Base-by-base conservation (phyloP, 35 echinoderm and acorn worm species). In the Stichopus chloronotus region DNA sequence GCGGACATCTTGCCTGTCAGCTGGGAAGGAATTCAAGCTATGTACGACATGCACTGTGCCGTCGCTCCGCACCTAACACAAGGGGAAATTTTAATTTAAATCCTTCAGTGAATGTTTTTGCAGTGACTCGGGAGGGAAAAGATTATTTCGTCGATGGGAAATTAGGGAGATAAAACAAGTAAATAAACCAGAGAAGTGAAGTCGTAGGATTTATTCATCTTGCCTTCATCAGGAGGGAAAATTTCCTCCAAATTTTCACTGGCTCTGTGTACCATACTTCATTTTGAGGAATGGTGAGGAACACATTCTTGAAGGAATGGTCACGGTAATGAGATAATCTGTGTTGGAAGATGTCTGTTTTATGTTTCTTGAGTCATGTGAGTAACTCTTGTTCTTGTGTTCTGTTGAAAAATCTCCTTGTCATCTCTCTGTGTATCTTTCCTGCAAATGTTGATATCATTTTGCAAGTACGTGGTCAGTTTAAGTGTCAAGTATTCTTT, bases 11-110 rank as follows among this genome's bases (percentile, higher is more conserved):
- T 74, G 69, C 14, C 22, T 74, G 69, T 74, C 69, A 74, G 69
- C 69, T 74, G 69, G 69, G 69, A n/a, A 74, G 69, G 69, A 74
- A 74, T 74, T 74, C 22, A 20, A 74, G 69, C 22, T 74, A 74
- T 74, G 69, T n/a, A 20, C 22, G 69, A 19, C 69, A 74, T 4
- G 69, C 69, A 74, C 69, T 74, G 69, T 74, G 7, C 11, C 68
- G 69, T 24, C 22, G 7, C 17, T 74, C 19, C 19, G 69, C 69
- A 74, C 13, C 19, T 74, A 74, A 14, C 3, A 20, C 19, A 74
- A 74, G 4, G 13, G 69, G 19, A 20, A 74, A 19, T 14, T 74
- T 74, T 22, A 74, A 22, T 74, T n/a, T 74, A 74, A 20, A 5
- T 14, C 30, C 11, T 4, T 7, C 59, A 1, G 69, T 74, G 69